Evolutionary conservation across 2,888 invertebrate genomes (phyloP).

Genomic region (Trissonchulus sp.): DNA sequence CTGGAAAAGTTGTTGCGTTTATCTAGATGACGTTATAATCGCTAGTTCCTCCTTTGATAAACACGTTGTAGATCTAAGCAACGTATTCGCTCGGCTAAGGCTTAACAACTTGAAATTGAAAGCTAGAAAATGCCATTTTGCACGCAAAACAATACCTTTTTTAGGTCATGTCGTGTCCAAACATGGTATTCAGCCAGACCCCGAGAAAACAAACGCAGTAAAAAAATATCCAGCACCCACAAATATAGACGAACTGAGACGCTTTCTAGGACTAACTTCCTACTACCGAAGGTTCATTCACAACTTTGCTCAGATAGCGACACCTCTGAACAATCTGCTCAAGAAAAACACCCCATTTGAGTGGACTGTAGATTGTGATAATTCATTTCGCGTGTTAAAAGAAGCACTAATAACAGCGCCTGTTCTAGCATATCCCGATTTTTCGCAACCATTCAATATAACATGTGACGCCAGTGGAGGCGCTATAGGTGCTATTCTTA

Average conservation of each 20-base stretch:
- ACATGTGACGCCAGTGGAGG: conserved; percentile 40
- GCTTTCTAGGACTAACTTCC: conserved; percentile 37
- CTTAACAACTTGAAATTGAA: background rate
- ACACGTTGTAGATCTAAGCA: background rate
- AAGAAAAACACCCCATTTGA: conserved; percentile 34
- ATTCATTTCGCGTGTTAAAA: conserved; percentile 33
- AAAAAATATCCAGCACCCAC: background rate
- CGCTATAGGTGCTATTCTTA: conserved; percentile 42
- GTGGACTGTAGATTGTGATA: conserved; percentile 32
- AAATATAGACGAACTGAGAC: conserved; percentile 32
- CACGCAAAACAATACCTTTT: background rate
- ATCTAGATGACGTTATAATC: too few species aligned
- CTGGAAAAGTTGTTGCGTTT: too few species aligned
- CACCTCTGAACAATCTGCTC: conserved; percentile 35
- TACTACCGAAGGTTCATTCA: conserved; percentile 35
- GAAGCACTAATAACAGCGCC: conserved; percentile 29
- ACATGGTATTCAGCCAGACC: conserved; percentile 28
- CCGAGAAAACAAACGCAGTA: conserved; percentile 26
- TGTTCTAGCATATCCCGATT: conserved; percentile 37
- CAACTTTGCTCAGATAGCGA: conserved; percentile 35
- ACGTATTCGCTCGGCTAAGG: background rate
- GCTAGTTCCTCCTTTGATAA: background rate
- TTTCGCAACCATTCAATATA: conserved; percentile 34
- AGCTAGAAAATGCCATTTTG: conserved; percentile 6
- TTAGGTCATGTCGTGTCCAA: background rate